Conservation (phyloP, 2,113 vertebrate genomes). For the Cyprinodon brontotheroides region DNA sequence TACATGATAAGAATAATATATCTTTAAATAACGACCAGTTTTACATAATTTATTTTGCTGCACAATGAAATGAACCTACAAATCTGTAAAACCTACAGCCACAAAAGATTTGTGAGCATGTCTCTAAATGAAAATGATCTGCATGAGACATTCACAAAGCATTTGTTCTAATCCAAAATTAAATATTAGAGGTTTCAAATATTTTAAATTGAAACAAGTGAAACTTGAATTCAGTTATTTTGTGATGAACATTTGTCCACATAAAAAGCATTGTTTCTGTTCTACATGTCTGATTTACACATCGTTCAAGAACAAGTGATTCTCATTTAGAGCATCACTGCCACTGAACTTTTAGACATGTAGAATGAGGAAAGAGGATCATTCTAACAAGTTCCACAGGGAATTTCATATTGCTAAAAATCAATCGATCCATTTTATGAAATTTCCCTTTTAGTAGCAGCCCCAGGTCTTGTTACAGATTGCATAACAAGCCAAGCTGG, state of each 20-base stretch:
- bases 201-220: background rate
- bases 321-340: slow-evolving; percentile 9
- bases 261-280: background rate
- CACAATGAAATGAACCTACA: no score
- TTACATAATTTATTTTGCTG: no score
- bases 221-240: background rate
- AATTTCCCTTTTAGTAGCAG: slow-evolving; percentile 54
- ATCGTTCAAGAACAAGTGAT: background rate
- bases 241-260: background rate
- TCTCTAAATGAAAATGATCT: no score
- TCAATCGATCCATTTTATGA: slow-evolving; percentile 51
- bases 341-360: slow-evolving; percentile 11
- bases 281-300: background rate
- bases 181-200: background rate
- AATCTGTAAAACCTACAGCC: background rate
- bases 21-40: no score
- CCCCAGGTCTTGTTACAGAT: slow-evolving; percentile 31
- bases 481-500: slow-evolving; percentile 46
- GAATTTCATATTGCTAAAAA: slow-evolving; percentile 45
- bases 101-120: background rate
- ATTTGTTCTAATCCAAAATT: no score
- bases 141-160: no score
- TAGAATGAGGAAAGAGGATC: slow-evolving; percentile 42
- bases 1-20: no score
- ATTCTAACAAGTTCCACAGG: slow-evolving; percentile 39